Evolutionary conservation across 2,888 invertebrate genomes (phyloP), one percentile per base, ranked within the genome.

Genomic region (Odontocolon sp.): DNA sequence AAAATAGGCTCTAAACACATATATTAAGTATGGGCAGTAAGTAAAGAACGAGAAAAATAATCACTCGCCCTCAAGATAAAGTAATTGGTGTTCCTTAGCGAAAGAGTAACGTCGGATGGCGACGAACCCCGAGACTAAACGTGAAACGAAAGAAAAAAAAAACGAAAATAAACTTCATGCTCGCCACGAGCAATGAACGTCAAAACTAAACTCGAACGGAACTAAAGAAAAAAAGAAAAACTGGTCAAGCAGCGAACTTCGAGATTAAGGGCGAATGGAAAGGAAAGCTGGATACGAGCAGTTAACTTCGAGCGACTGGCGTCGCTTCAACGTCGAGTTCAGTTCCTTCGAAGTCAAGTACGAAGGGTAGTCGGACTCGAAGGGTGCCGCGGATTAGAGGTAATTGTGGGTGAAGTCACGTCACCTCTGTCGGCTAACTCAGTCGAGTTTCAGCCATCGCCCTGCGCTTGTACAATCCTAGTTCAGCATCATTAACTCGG

Each of bases 351-450:
- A 28, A 14, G 59, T 57, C 2, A 11, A 57, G 45, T 57, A 69
- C 56, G 64, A 40, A 73, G 75, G 71, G 38, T 56, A 75, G 64
- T 57, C 64, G 61, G 68, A 71, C 45, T 56, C 72, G 76, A 77
- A 78, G 78, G 72, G 77, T 74, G 64, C 50, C 50, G 59, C 66
- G 80, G 79, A 79, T 82, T 81, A 83, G 80, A 74, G 75, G 80
- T 82, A 83, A 83, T 83, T 82, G 82, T 79, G 75, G 74, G 72
- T 66, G 80, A 76, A 81, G 80, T 80, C 80, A 77, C 81, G 82
- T 80, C 79, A 83, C 61, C 69, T 66, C 54, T 70, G 70, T 76
- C 76, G 67, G 68, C 59, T 66, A 47, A 68, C 42, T 40, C 63
- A 52, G 71, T 52, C 36, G 54, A 16, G 54, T 40, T 42, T 23